Evolutionary conservation across 2,888 invertebrate genomes (phyloP), one percentile per base, ranked within the genome.

Genomic region (Scaptomyza flava): DNA sequence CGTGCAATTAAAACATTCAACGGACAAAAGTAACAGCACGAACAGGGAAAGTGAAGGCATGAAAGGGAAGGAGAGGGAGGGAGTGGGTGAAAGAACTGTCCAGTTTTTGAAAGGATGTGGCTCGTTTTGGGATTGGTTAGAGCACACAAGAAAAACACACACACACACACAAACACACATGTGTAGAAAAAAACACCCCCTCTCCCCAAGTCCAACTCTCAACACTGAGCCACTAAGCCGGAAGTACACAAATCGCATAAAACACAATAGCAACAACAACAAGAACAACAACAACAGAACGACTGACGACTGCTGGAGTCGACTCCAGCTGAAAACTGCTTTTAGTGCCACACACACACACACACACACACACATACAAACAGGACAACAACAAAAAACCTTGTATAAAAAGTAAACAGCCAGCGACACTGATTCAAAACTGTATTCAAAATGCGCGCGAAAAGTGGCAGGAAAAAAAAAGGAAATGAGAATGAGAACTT

Each of bases 171-270:
- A 17, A 17, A 17, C 17, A 23, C 52, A 47, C 14, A 46, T 42
- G 42, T 1, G 27, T 2, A 2, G 2, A n/a, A 9, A 27, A 23
- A 30, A 23, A 23, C 23, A 14, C 27, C 8, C 12, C 6, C 14
- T 7, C 38, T 8, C 14, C 8, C 41, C 17, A 9, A 38, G 8
- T 2, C 38, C 41, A 17, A 41, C 41, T 41, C 41, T 41, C 57
- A 47, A 42, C 48, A 12, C 57, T 50, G 46, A 51, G 59, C 71
- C 77, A 69, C 82, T 79, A 81, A 85, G 76, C 81, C 87, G 81
- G 87, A 82, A 82, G 79, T 84, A 82, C 81, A 87, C 81, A 82
- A 82, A 82, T 82, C 81, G 87, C 70, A 84, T 76, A 71, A 81
- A 81, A 71, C 58, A 76, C 51, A 68, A 79, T 50, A 62, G 59